These are phyloP conservation scores for Parnassius glacialis DNA, from an alignment of 2,888 invertebrate genomes.

Conservation along the genomic window DNA sequence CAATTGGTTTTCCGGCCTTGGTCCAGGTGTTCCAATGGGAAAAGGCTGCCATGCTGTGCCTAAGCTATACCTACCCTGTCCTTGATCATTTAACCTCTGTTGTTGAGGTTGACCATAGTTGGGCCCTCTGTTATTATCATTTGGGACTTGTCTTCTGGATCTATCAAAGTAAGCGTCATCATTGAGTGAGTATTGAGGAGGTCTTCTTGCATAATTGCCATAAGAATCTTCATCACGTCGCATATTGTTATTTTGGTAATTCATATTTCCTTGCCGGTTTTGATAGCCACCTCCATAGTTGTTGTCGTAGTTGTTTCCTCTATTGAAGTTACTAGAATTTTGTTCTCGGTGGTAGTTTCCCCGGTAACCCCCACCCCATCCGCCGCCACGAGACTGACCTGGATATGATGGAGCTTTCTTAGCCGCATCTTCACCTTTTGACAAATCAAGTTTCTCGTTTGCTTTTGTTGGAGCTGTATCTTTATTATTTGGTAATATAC, in stretches of 20 bases:
- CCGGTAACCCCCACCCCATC: conserved; percentile 69
- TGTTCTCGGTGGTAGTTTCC: conserved; percentile 58
- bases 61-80: conserved; percentile 33
- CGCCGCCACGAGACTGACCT: conserved; percentile 77
- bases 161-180: conserved; percentile 44
- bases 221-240: conserved; percentile 47
- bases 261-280: conserved; percentile 37
- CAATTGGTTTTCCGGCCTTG: conserved; percentile 34
- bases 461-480: conserved; percentile 19
- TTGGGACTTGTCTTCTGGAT: conserved; percentile 22
- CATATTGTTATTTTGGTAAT: conserved; percentile 34
- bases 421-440: conserved; percentile 47
- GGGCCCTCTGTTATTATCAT: conserved; percentile 31
- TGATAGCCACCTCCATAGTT: conserved; percentile 42
- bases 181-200: conserved; percentile 44
- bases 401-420: conserved; percentile 84
- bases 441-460: conserved; percentile 45
- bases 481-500: conserved; percentile 14
- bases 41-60: conserved; percentile 48
- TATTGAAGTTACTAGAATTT: conserved; percentile 36
- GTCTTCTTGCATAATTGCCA: conserved; percentile 49
- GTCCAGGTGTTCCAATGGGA: conserved; percentile 25
- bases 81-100: conserved; percentile 29
- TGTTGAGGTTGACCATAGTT: conserved; percentile 28
- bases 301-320: conserved; percentile 36